Evolutionary conservation across 2,888 invertebrate genomes (phyloP).

Genomic region (Archips xylosteana): DNA sequence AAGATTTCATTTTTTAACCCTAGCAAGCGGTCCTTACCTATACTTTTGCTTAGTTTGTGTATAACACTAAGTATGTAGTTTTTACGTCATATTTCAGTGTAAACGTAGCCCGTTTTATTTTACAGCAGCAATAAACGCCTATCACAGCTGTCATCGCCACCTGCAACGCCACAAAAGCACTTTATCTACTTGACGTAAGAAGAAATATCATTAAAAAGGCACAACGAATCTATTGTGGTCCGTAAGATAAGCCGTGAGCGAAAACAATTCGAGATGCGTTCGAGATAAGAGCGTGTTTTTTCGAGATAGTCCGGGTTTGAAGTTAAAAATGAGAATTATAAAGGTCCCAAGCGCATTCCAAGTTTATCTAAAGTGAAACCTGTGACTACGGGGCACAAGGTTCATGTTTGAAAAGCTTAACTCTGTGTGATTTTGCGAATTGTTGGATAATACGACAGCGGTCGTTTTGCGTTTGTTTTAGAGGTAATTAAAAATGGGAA

Average conservation of each 20-base stretch:
- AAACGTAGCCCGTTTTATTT: not conserved
- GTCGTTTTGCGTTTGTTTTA: conserved; percentile 25
- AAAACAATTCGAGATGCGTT: conserved; percentile 62
- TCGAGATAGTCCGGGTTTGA: conserved; percentile 52
- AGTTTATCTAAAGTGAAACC: not conserved
- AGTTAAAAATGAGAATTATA: conserved; percentile 13
- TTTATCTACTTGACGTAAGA: conserved; percentile 26
- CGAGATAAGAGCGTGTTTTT: conserved; percentile 49
- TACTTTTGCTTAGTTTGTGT: no score
- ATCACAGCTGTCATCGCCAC: conserved; percentile 7
- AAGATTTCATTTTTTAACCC: no score
- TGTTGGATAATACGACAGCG: not conserved
- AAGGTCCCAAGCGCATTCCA: not conserved
- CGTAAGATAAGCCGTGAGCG: conserved; percentile 59
- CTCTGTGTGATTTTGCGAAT: not conserved
- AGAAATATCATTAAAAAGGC: conserved; percentile 43
- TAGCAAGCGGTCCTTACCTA: no score
- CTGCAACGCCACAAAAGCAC: conserved; percentile 29
- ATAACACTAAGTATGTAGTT: no score
- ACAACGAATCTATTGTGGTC: conserved; percentile 38
- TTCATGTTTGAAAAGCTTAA: not conserved
- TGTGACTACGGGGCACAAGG: not conserved
- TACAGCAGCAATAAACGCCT: conserved; percentile 9
- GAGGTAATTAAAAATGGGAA: conserved; percentile 24
- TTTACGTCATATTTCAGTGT: no score